These are phyloP conservation scores for Ophonus ardosiacus DNA, from an alignment of 2,888 invertebrate species.

Conservation along the genomic window DNA sequence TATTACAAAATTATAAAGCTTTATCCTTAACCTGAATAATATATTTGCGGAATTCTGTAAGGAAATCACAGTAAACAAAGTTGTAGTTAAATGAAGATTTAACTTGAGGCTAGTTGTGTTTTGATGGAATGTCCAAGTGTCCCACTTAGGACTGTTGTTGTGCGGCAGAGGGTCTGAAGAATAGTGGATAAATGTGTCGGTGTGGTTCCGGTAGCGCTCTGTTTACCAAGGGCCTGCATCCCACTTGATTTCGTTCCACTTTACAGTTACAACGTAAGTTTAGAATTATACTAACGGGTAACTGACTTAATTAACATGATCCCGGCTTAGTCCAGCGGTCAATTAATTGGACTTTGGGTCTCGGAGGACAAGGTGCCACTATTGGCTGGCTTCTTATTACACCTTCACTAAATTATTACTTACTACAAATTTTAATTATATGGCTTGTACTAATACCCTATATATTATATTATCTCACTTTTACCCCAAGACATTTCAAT, in stretches of 20 bases:
- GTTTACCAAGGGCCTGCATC: background rate
- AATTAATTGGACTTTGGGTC: conserved; percentile 55
- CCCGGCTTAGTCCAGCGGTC: conserved; percentile 56
- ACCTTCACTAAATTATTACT: conserved; percentile 34
- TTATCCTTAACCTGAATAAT: no score
- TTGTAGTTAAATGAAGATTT: no score
- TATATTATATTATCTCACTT: background rate
- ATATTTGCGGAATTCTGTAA: no score
- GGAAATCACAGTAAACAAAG: no score
- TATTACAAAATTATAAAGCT: no score
- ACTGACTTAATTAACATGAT: conserved; percentile 59
- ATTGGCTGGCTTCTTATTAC: conserved; percentile 48
- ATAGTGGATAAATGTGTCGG: background rate
- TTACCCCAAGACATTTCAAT: no score
- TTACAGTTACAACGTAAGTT: conserved; percentile 39
- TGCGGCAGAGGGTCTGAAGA: background rate
- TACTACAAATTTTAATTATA: conserved; percentile 37
- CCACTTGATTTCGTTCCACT: conserved; percentile 37
- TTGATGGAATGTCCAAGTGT: no score
- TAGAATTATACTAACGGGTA: conserved; percentile 52
- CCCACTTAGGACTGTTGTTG: background rate
- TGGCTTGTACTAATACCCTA: background rate
- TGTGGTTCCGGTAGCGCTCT: background rate
- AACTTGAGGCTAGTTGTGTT: no score
- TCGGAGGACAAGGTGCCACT: conserved; percentile 7